Percentiles rank a stretch among this genome's conserved stretches.
Conservation (phyloP, 2,797 vertebrate species). For the Oreochromis mossambicus region DNA sequence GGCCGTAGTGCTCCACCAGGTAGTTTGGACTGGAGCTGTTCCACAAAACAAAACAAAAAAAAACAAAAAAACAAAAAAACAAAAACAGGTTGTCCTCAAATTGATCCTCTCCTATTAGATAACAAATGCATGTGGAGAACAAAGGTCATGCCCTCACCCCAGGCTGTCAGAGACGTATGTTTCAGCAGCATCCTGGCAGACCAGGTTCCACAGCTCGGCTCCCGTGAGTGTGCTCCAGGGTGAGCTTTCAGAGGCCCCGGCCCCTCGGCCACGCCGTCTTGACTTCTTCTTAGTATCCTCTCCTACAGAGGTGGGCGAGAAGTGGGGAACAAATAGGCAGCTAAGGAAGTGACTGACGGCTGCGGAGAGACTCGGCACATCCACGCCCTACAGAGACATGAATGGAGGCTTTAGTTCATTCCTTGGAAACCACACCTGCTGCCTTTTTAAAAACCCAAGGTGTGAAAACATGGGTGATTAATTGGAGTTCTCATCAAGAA, state of each 20-base stretch:
- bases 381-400: conserved; percentile 71
- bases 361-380: conserved; percentile 74
- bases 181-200: conserved; percentile 75
- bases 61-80: no score
- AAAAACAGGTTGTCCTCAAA: background rate
- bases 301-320: conserved; percentile 49
- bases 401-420: background rate
- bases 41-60: background rate
- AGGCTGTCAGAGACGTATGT: conserved; percentile 74
- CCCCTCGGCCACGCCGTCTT: conserved; percentile 68
- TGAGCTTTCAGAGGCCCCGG: conserved; percentile 50
- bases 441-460: background rate
- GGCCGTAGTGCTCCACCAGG: conserved; percentile 74
- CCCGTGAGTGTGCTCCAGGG: conserved; percentile 67
- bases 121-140: background rate
- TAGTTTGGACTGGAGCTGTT: conserved; percentile 74
- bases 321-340: conserved; percentile 77
- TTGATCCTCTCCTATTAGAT: background rate
- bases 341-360: conserved; percentile 83
- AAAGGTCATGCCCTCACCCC: conserved; percentile 55
- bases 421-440: background rate
- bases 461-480: background rate
- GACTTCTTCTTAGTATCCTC: conserved; percentile 76
- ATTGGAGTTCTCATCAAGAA: background rate
- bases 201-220: conserved; percentile 78